A percentile compares a stretch with the other conserved stretches of the same genome.
phyloP scores from a whole-genome alignment of 2,797 vertebrate genomes.

The Tapera naevia region DNA sequence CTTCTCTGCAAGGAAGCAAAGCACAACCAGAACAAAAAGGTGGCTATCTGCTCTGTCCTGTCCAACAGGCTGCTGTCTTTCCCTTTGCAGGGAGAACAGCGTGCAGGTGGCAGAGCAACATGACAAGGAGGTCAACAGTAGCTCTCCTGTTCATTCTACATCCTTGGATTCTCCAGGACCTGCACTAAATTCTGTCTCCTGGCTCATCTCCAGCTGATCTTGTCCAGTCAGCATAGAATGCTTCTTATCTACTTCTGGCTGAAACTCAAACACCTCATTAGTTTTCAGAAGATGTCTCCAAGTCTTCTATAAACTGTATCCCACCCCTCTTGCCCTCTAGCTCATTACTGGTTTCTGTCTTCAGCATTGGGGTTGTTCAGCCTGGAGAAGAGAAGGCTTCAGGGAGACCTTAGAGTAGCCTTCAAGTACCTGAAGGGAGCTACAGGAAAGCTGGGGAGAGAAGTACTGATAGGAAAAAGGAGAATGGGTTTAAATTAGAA shows the following conservation, averaged over 20 bases:
- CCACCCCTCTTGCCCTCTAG: neutral
- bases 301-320: neutral
- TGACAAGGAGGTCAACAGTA: neutral
- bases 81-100: neutral
- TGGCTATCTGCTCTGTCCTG: neutral
- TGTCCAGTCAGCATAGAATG: neutral
- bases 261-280: neutral
- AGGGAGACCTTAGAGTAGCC: too few species aligned
- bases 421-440: too few species aligned
- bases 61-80: neutral
- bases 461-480: too few species aligned
- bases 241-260: neutral
- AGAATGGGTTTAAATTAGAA: too few species aligned
- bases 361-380: neutral
- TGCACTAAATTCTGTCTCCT: neutral
- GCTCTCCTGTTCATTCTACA: neutral
- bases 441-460: too few species aligned
- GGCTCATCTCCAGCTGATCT: neutral
- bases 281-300: neutral
- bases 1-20: neutral
- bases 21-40: too few species aligned
- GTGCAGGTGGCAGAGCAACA: neutral
- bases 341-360: neutral
- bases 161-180: neutral
- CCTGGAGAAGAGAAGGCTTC: too few species aligned